Conservation (phyloP, 2,113 vertebrate genomes). For the Nannospalax galili region DNA sequence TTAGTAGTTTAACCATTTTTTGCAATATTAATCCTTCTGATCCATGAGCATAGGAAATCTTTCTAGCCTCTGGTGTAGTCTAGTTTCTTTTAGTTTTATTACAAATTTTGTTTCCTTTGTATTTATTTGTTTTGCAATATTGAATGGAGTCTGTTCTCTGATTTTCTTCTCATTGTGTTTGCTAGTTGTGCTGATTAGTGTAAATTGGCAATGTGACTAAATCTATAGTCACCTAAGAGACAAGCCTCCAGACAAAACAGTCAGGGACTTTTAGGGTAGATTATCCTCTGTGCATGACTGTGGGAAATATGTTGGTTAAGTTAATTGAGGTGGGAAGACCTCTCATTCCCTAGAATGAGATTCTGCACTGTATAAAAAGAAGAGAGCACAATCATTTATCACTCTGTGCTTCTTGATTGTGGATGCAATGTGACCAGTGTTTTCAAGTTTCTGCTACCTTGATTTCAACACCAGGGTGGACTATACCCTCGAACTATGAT, state of each 20-base stretch:
- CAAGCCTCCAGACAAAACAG: neutral
- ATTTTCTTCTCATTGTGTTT: neutral
- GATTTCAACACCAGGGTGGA: neutral
- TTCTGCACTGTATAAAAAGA: neutral
- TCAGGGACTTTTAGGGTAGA: neutral
- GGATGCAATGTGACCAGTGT: neutral
- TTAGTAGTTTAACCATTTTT: neutral
- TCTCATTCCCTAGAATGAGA: neutral
- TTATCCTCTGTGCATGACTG: neutral
- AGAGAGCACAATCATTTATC: too few relatives aligned
- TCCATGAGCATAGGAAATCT: neutral
- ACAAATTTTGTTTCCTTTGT: neutral
- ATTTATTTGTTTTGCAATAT: neutral
- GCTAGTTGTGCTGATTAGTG: neutral
- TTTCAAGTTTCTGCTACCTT: neutral
- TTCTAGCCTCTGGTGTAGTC: neutral
- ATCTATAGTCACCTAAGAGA: neutral
- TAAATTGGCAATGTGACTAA: neutral
- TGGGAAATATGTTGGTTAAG: neutral
- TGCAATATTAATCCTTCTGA: neutral
- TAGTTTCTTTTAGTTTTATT: neutral
- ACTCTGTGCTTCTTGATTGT: neutral
- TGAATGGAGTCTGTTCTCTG: neutral
- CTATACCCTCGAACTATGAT: neutral
- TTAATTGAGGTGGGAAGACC: neutral